Evolutionary conservation across 2,797 vertebrate species (phyloP), one percentile per base, ranked within the genome.

Genomic region (Neoniphon sammara): DNA sequence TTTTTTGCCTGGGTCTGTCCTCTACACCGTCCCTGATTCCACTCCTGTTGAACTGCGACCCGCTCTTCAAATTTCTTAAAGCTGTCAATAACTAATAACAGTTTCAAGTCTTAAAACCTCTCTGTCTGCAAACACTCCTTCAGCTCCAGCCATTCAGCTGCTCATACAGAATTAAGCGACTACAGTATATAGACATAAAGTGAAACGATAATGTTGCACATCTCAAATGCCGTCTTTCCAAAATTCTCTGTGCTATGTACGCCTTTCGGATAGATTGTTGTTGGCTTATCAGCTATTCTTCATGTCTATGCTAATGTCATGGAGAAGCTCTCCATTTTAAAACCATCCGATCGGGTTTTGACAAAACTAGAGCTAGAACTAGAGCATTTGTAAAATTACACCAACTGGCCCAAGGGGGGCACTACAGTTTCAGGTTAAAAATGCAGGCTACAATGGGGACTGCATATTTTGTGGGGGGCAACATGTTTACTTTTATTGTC

Each of bases 1-100:
- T 9, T 73, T 68, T 85, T 85, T 78, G 74, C 81, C 77, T 50
- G 20, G 60, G n/a, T 75, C 72, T 76, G 70, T 80, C 66, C 30
- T 7, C 59, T 23, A 9, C 44, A 17, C 18, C 7, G 20, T 65
- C 52, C 4, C 2, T 34, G 25, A 31, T 58, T 66, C 64, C 56
- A 73, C 55, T 70, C 64, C 60, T 77, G 17, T 54, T 44, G 50
- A 44, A 4, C 52, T 68, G 21, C 7, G 7, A 31, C 47, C 30
- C 57, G 44, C 39, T 50, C 34, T 36, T 6, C 60, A 57, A 34
- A 14, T 15, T 46, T 50, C 62, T 52, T 49, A 18, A 12, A 62
- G 27, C 62, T 65, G 30, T 14, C 47, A 17, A 31, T 60, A 73
- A 71, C 52, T 15, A 31, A 18, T n/a, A n/a, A 34, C 14, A 44